Evolutionary conservation across 1,140 invertebrate species (phyloP), one percentile per base, ranked within the genome.

Genomic region (Akabosia matsudoensis): DNA sequence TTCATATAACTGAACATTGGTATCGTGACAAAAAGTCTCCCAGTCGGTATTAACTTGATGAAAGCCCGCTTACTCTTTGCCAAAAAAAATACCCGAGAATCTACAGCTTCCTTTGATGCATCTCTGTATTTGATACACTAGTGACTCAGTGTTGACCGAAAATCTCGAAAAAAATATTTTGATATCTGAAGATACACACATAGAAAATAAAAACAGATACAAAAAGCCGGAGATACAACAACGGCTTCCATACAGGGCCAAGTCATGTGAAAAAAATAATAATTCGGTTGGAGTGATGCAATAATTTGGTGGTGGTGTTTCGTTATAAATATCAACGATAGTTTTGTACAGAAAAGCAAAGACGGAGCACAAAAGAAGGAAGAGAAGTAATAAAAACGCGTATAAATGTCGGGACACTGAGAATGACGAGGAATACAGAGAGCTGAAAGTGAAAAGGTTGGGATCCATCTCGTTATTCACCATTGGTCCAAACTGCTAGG

Each of bases 401-500:
- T 67, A 30, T 61, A 31, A 67, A 7, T 30, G 28, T 67, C 10
- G 3, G 31, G 1, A 67, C 28, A 16, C 7, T 7, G 61, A 16
- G 61, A 67, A 30, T 30, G 7, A 4, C 7, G 10, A 22, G 7
- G 22, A 67, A 30, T 67, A 10, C 14, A 22, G 7, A 16, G 61
- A 67, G 61, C 61, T 67, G 31, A 67, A 31, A 67, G 61, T 67
- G 61, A 67, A 67, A 67, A 67, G 61, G 61, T 67, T 67, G 61
- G 54, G 14, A n/a, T 56, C 54, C 54, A n/a, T 56, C 54, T 56
- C 54, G 61, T 67, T 30, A 67, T 67, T 67, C 61, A 67, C 61
- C 61, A 67, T 67, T 67, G 61, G 61, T 67, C 61, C 61, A 67
- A 67, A 67, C 61, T 31, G 13, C 24, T 67, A 22, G 61, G 28